Base-by-base conservation (phyloP, 1,140 invertebrate species). In the Microplitis mediator region DNA sequence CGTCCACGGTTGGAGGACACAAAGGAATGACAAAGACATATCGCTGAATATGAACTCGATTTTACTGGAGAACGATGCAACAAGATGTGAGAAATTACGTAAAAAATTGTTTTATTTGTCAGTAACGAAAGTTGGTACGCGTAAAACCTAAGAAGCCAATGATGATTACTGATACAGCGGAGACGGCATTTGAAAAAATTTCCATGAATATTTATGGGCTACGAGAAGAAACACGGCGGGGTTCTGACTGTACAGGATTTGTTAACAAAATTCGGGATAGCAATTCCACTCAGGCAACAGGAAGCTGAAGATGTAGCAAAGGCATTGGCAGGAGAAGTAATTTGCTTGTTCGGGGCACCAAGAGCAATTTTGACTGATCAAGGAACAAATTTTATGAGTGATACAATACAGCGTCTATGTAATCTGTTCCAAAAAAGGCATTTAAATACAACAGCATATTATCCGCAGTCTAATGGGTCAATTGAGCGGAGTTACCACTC, bases 171-270 rank as follows among this genome's bases (percentile, higher is more conserved):
- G 52, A 62, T n/a, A 62, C 60, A 0, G 13, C 60, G 0, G 32
- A 35, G 0, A 34, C 31, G 13, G 32, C 34, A 14, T 62, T 62
- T 3, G 60, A 62, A 35, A 62, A 62, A n/a, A 36, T 62, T 3
- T 16, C 60, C 4, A 35, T 62, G 3, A 32, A 62, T 35, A 62
- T 62, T 5, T 9, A 9, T 4, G 60, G 60, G 4, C 60, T 34
- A 62, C 31, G 32, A 36, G 31, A 75, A n/a, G 31, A 61, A 61
- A 77, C 76, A 0, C 35, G 71, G 36, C 32, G 52, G 0, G 75
- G 74, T 83, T n/a, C 35, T 83, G 14, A 79, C 80, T 11, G 56
- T 78, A 4, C 77, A 81, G 72, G 79, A 81, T 72, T 72, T 77
- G 54, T 50, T 83, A 51, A 77, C 78, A 3, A 83, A 81, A 75